These are phyloP conservation scores for Drosophila subobscura DNA, from an alignment of 1,140 invertebrate species.

Conservation along the genomic window DNA sequence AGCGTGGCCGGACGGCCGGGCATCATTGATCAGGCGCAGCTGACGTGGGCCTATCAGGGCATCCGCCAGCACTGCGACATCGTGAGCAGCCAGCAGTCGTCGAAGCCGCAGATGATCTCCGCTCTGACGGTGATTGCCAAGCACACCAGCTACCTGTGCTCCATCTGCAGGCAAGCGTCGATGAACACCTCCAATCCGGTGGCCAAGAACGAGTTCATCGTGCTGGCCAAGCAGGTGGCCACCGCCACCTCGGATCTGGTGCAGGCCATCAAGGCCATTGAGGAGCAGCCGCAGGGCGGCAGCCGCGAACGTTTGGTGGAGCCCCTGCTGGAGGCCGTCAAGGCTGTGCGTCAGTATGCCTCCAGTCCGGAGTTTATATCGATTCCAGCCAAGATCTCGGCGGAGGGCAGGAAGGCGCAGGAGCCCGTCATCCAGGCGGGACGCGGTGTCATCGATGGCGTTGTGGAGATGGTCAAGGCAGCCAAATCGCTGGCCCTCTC, in stretches of 20 bases:
- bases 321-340: conserved; percentile 95
- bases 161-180: conserved; percentile 96
- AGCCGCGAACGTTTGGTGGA: conserved; percentile 89
- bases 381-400: conserved; percentile 95
- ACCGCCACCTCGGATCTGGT: conserved; percentile 97
- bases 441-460: conserved; percentile 86
- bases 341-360: conserved; percentile 96
- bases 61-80: conserved; percentile 95
- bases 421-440: conserved; percentile 95
- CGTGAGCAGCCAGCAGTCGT: conserved; percentile 89
- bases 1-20: conserved; percentile 96
- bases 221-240: conserved; percentile 98
- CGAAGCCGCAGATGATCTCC: conserved; percentile 94
- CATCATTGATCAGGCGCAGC: conserved; percentile 95
- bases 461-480: conserved; percentile 91
- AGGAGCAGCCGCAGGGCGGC: conserved; percentile 91
- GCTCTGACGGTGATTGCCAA: conserved; percentile 98
- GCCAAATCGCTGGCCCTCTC: conserved; percentile 95
- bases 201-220: conserved; percentile 98
- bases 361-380: conserved; percentile 96
- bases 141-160: conserved; percentile 97
- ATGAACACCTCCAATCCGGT: conserved; percentile 96
- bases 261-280: conserved; percentile 96
- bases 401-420: conserved; percentile 90
- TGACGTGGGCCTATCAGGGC: conserved; percentile 93